phyloP scores from a whole-genome alignment of 2,797 vertebrate genomes.

The Kryptopterus vitreolus region DNA sequence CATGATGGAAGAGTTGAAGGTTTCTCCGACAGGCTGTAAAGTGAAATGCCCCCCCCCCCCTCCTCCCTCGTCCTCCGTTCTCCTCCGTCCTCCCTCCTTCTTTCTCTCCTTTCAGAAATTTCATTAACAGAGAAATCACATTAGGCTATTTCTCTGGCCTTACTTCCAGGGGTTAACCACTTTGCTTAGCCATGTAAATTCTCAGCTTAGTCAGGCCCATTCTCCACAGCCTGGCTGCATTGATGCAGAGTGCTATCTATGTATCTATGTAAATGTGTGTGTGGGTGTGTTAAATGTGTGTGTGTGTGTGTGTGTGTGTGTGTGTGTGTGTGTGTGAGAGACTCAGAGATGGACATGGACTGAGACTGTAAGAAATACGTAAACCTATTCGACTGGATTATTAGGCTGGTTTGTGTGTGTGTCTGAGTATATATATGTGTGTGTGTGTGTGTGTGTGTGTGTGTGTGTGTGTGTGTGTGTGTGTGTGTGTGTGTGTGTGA shows the following conservation, averaged over 20 bases:
- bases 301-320: conserved; percentile 11
- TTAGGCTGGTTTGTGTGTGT: conserved; percentile 37
- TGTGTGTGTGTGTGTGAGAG: conserved; percentile 9
- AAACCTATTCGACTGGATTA: conserved; percentile 61
- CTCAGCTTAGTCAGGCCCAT: conserved; percentile 80
- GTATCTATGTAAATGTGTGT: conserved; percentile 50
- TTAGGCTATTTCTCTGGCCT: conserved; percentile 72
- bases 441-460: too few relatives aligned
- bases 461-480: too few relatives aligned
- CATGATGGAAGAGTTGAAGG: conserved; percentile 31
- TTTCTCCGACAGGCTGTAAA: conserved; percentile 38
- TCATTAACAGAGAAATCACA: conserved; percentile 80
- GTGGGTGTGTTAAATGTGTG: conserved; percentile 40
- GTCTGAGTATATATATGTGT: too few relatives aligned
- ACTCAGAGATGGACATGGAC: conserved; percentile 48
- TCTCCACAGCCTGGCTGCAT: conserved; percentile 65
- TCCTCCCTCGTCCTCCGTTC: too few relatives aligned
- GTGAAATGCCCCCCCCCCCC: conserved; percentile 45
- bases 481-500: too few relatives aligned
- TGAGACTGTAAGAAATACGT: conserved; percentile 49
- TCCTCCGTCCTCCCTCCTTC: conserved; percentile 32
- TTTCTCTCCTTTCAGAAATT: conserved; percentile 72
- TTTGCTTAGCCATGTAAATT: conserved; percentile 83
- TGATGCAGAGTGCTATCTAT: conserved; percentile 68
- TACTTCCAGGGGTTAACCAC: conserved; percentile 77